Base-by-base conservation (phyloP, 2,888 invertebrate species). In the Drosophila mercatorum region DNA sequence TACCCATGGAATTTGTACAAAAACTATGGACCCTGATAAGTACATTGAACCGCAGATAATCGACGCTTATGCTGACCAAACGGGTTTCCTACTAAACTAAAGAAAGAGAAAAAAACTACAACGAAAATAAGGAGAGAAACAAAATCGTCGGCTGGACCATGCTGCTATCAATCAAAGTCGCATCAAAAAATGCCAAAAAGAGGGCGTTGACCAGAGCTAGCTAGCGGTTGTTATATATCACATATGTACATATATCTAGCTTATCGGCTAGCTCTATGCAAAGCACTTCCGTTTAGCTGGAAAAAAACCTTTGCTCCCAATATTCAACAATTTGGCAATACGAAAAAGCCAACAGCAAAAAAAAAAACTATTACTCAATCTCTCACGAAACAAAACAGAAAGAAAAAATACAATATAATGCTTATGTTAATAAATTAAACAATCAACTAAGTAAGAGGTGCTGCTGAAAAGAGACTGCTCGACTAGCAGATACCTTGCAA, bases 21-120 rank as follows among this genome's bases (percentile, higher is more conserved):
- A 57, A 51, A 59, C 36, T 82, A 59, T 61, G 68, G 68, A 63
- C 76, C 62, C 67, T 85, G 81, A 73, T 86, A 72, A 80, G 86
- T 88, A 88, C 90, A 79, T 76, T 90, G 86, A 86, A 86, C 86
- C 79, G 81, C 56, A 81, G 88, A 86, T 89, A 86, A 86, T 89
- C 81, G 72, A 55, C 68, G 78, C 77, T 73, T 83, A 63, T 66
- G 58, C 68, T 59, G 62, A 73, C 66, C 68, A 85, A 84, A 86
- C 86, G 75, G 77, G 86, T 86, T 86, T 82, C 66, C 46, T 55
- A 55, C 55, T 55, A 55, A 55, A 55, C 55, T 55, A 28, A 26
- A 55, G 55, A 31, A 41, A 17, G 17, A 17, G 17, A 17, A 22
- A 22, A 55, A 41, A 26, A 62, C 43, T 36, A 31, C 40, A 14